Conservation (phyloP, 2,113 vertebrate genomes). For the Hydrolagus affinis region DNA sequence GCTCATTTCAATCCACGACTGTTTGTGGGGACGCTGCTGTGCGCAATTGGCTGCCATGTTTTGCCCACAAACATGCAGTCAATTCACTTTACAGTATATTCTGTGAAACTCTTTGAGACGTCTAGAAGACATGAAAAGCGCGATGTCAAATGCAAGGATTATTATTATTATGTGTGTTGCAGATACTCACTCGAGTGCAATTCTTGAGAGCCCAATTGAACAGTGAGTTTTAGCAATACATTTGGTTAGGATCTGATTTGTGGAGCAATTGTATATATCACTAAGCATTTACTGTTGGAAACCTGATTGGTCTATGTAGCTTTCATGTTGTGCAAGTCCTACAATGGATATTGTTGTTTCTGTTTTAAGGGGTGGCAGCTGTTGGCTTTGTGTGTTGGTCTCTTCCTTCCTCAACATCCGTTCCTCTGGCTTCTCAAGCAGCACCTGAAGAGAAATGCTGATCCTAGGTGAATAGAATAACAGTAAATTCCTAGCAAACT, state of each 20-base stretch:
- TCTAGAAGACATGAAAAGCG: too few relatives aligned
- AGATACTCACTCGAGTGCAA: too few relatives aligned
- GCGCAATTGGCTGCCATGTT: too few relatives aligned
- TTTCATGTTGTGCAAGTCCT: conserved; percentile 37
- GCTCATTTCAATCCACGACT: too few relatives aligned
- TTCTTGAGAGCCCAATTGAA: not conserved
- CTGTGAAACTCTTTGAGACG: too few relatives aligned
- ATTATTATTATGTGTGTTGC: not conserved
- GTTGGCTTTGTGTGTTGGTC: conserved; percentile 80
- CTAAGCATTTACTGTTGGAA: not conserved
- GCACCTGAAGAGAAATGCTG: conserved; percentile 80
- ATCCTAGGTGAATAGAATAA: conserved; percentile 66
- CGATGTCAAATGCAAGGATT: too few relatives aligned
- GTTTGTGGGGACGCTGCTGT: too few relatives aligned
- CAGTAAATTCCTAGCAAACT: too few relatives aligned
- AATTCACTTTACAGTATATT: too few relatives aligned
- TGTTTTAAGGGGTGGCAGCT: conserved; percentile 87
- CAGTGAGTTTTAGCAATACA: not conserved
- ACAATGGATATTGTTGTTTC: conserved; percentile 33
- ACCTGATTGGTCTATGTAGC: not conserved
- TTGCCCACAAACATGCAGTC: too few relatives aligned
- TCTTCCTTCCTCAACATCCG: conserved; percentile 88
- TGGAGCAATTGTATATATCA: not conserved
- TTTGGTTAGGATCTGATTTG: too few relatives aligned
- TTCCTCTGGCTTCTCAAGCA: conserved; percentile 88